A percentile compares a stretch with the other conserved stretches of the same genome.
These are phyloP conservation scores for Thymallus thymallus DNA, from an alignment of 2,113 vertebrate species.

Conservation along the genomic window DNA sequence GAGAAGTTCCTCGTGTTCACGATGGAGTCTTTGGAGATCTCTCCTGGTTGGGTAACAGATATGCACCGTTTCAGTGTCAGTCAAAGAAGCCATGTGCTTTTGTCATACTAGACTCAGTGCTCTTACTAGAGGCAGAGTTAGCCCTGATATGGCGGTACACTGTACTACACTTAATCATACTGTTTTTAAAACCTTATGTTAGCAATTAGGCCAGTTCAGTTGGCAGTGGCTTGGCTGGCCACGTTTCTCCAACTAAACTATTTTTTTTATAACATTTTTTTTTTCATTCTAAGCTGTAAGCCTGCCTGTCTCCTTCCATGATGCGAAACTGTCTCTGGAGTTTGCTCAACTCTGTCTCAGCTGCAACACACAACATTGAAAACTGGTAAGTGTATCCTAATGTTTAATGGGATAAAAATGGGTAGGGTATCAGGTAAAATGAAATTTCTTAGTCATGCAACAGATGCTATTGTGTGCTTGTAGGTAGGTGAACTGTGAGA, in stretches of 20 bases:
- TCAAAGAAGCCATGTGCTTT: not conserved
- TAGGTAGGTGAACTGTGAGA: not conserved
- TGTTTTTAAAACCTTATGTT: no score
- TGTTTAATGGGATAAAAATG: no score
- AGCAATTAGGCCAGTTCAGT: no score
- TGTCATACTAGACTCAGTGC: not conserved
- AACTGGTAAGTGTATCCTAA: no score
- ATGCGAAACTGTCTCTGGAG: constrained; percentile 1
- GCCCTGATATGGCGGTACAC: no score
- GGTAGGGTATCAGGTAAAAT: no score
- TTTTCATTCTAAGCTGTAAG: not conserved
- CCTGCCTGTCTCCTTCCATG: not conserved
- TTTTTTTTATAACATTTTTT: no score
- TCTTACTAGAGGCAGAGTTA: not conserved
- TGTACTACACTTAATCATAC: no score
- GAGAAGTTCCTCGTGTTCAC: constrained; percentile 25
- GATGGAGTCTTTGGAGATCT: constrained; percentile 19
- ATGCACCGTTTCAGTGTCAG: not conserved
- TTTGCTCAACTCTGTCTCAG: constrained; percentile 6
- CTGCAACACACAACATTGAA: not conserved
- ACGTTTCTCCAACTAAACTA: no score
- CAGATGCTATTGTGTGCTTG: no score
- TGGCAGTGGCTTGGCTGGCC: no score
- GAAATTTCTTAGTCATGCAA: no score
- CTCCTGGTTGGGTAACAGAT: constrained; percentile 20